These are phyloP conservation scores for Neoaliturus tenellus DNA, from an alignment of 2,888 invertebrate species.

Conservation along the genomic window DNA sequence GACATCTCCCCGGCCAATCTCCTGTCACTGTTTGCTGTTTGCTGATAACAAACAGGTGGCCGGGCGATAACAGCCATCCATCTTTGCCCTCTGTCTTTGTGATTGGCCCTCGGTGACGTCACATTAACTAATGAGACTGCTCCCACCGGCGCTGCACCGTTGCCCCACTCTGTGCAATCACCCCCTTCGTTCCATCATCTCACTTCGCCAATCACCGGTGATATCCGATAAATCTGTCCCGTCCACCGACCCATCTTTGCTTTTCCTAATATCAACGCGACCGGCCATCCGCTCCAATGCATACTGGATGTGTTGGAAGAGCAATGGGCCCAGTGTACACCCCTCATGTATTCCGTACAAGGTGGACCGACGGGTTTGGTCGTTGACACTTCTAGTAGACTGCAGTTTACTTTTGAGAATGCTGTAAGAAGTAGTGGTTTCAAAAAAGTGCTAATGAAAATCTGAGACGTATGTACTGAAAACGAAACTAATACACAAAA, in stretches of 20 bases:
- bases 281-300: background rate
- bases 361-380: no score
- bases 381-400: no score
- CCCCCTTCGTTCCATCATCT: slow-evolving; percentile 30
- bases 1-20: slow-evolving; percentile 3
- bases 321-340: background rate
- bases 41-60: slow-evolving; percentile 30
- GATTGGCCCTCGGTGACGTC: slow-evolving; percentile 3
- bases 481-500: no score
- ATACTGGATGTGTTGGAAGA: background rate
- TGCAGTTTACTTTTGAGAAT: no score
- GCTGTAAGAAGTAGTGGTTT: no score
- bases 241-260: background rate
- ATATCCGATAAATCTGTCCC: background rate
- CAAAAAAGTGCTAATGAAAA: no score
- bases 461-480: no score
- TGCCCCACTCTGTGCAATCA: background rate
- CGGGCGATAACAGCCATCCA: slow-evolving; percentile 18
- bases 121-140: slow-evolving; percentile 19
- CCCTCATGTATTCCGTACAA: background rate
- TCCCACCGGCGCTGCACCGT: background rate
- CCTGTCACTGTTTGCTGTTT: slow-evolving; percentile 6
- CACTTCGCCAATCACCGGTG: background rate
- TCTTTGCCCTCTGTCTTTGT: slow-evolving; percentile 30
- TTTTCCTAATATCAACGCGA: background rate